Conservation (phyloP, 2,113 vertebrate species). For the Corydoras sp. region DNA sequence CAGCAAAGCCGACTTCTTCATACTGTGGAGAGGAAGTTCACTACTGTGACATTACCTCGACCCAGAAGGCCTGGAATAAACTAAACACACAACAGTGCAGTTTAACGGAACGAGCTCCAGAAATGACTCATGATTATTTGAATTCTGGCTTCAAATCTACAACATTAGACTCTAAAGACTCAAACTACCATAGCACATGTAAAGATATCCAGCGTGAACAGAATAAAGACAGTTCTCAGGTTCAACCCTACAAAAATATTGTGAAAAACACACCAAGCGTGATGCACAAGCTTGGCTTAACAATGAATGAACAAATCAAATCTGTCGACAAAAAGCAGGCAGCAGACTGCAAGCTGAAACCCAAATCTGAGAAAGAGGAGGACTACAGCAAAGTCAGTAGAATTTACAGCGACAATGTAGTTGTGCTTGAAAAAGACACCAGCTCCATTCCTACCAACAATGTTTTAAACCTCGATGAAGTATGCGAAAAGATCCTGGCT, state of each 20-base stretch:
- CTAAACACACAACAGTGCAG: neutral
- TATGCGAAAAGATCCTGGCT: constrained; percentile 8
- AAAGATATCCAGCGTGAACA: neutral
- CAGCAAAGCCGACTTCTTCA: constrained; percentile 45
- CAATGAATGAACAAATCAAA: constrained; percentile 50
- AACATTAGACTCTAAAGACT: neutral
- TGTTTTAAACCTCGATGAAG: neutral
- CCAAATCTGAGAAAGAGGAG: constrained; percentile 60
- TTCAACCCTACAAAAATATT: neutral
- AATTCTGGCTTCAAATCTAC: constrained; percentile 7
- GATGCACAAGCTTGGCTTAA: constrained; percentile 18
- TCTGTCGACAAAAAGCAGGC: constrained; percentile 72
- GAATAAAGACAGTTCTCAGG: neutral
- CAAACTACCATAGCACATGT: neutral
- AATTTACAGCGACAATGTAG: constrained; percentile 56
- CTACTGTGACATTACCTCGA: neutral
- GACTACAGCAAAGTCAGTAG: constrained; percentile 74
- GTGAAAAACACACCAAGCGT: neutral
- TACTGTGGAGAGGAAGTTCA: constrained; percentile 50
- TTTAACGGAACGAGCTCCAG: neutral
- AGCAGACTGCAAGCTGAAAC: constrained; percentile 52
- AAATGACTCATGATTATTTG: neutral
- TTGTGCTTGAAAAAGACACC: constrained; percentile 67
- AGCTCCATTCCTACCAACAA: neutral
- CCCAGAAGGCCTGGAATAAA: neutral